These are phyloP conservation scores for Gallinago paraguaiae DNA, from an alignment of 2,113 vertebrate species.

Conservation along the genomic window DNA sequence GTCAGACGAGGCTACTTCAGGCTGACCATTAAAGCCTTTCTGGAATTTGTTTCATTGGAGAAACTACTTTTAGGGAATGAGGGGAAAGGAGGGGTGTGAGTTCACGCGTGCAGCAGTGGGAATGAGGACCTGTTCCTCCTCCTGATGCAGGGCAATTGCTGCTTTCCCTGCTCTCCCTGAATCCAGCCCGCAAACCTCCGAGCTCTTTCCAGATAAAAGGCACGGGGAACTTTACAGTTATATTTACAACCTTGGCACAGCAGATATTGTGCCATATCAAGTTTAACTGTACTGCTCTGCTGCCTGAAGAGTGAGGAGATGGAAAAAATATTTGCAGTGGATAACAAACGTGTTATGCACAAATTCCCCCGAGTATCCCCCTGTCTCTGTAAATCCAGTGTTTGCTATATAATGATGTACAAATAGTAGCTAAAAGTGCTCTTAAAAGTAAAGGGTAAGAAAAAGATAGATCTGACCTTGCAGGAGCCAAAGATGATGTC, in stretches of 20 bases:
- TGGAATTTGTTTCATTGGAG: neutral
- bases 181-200: neutral
- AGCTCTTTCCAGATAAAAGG: neutral
- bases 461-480: conserved; percentile 13
- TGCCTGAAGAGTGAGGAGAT: neutral
- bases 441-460: neutral
- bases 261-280: neutral
- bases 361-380: neutral
- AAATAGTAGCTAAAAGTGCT: neutral
- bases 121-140: neutral
- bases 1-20: neutral
- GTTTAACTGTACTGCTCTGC: neutral
- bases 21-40: neutral
- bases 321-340: neutral
- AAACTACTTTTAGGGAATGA: neutral
- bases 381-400: neutral
- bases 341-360: neutral
- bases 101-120: neutral
- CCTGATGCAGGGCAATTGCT: neutral
- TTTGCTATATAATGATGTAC: neutral
- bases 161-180: neutral
- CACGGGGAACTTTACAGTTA: neutral
- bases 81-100: neutral
- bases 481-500: neutral
- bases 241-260: neutral